Evolutionary conservation across 2,797 vertebrate species (phyloP).

Genomic region (Capromys pilorides): DNA sequence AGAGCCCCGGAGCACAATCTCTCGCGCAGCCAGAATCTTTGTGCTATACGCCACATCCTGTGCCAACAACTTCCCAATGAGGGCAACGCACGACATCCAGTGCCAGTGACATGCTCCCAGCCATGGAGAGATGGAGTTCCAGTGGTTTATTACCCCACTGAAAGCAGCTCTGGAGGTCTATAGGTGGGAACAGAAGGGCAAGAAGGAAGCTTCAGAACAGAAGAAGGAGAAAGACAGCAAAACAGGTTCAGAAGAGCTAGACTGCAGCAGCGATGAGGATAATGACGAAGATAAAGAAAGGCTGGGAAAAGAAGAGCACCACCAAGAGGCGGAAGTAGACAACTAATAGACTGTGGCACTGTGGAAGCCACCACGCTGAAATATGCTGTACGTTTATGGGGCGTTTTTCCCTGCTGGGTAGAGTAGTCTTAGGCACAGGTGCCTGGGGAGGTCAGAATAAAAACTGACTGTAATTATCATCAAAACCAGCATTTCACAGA

Average conservation of each 20-base stretch:
- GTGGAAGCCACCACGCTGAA: no score
- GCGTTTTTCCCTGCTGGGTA: no score
- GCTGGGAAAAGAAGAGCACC: conserved; percentile 87
- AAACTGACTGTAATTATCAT: no score
- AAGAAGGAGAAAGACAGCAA: conserved; percentile 96
- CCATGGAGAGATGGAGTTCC: conserved; percentile 99
- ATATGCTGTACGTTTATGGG: no score
- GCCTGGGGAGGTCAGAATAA: no score
- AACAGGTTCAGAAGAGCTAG: conserved; percentile 89
- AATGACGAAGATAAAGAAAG: conserved; percentile 91
- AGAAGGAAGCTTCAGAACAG: conserved; percentile 93
- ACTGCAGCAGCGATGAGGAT: conserved; percentile 94
- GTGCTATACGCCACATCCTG: conserved; percentile 62
- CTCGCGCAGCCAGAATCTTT: no score
- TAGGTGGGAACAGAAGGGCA: conserved; percentile 95
- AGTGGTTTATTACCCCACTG: conserved; percentile 93
- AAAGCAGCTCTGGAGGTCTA: conserved; percentile 95
- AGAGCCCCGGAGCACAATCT: no score
- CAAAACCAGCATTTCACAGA: no score
- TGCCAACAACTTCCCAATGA: conserved; percentile 98
- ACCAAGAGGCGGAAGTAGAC: no score
- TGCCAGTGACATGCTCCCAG: conserved; percentile 94
- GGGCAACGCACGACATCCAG: conserved; percentile 97
- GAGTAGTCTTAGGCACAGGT: no score
- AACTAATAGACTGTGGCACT: no score